Conservation (phyloP, 2,888 invertebrate species). For the Hypena proboscidalis region DNA sequence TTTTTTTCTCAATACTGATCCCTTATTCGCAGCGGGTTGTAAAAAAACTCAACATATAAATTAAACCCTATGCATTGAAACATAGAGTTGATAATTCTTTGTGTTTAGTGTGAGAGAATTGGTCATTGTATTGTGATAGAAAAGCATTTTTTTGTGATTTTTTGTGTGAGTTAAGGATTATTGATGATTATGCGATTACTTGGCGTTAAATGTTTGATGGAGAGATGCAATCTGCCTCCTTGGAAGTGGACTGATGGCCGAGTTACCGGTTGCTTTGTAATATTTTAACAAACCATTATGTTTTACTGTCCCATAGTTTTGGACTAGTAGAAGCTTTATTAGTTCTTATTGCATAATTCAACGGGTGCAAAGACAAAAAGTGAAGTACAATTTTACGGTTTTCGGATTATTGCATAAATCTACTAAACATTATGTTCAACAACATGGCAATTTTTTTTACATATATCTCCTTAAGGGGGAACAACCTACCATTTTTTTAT, state of each 20-base stretch:
- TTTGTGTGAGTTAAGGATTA: slow-evolving; percentile 73
- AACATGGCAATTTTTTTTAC: too few relatives aligned
- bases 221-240: slow-evolving; percentile 29
- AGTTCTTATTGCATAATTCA: too few relatives aligned
- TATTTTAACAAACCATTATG: not conserved
- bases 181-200: slow-evolving; percentile 79
- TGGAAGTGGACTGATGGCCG: not conserved
- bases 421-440: too few relatives aligned
- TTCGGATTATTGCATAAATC: too few relatives aligned
- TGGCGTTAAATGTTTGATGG: slow-evolving; percentile 53
- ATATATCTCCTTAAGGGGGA: too few relatives aligned
- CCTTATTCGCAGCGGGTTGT: slow-evolving; percentile 69
- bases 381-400: too few relatives aligned
- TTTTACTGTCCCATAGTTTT: too few relatives aligned
- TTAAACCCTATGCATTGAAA: slow-evolving; percentile 11
- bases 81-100: slow-evolving; percentile 28
- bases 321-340: too few relatives aligned
- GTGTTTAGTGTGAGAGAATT: slow-evolving; percentile 12
- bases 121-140: slow-evolving; percentile 54
- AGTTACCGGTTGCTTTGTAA: too few relatives aligned
- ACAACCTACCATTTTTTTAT: too few relatives aligned
- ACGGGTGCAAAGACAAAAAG: too few relatives aligned
- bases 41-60: slow-evolving; percentile 21
- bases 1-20: slow-evolving; percentile 58
- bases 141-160: slow-evolving; percentile 60